Conservation (phyloP, 2,888 invertebrate genomes). For the Agrotis segetum region DNA sequence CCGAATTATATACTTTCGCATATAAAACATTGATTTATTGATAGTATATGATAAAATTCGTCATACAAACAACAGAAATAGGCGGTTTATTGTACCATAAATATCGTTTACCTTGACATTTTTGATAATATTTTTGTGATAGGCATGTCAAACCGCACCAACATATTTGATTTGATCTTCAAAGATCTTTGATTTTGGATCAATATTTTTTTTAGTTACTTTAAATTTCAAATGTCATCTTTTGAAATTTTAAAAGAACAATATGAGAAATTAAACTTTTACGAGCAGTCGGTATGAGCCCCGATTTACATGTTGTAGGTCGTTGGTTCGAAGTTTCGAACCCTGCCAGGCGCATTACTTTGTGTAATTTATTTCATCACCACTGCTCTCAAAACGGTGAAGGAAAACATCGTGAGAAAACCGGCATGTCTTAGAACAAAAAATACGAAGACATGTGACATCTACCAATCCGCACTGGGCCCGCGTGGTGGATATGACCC, state of each 20-base stretch:
- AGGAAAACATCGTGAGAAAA: too few relatives aligned
- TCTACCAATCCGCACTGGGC: too few relatives aligned
- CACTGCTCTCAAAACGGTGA: too few relatives aligned
- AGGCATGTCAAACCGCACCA: background rate
- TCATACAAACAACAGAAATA: background rate
- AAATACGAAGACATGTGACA: too few relatives aligned
- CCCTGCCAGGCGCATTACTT: too few relatives aligned
- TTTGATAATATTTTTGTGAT: constrained; percentile 9
- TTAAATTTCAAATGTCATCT: constrained; percentile 8
- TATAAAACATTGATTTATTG: constrained; percentile 1
- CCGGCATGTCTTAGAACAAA: too few relatives aligned
- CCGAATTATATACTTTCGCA: background rate
- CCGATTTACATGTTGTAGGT: too few relatives aligned
- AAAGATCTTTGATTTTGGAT: constrained; percentile 14
- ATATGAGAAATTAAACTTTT: too few relatives aligned
- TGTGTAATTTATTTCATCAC: too few relatives aligned
- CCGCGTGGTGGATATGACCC: too few relatives aligned
- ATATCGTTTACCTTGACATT: constrained; percentile 35
- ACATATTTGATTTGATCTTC: constrained; percentile 45
- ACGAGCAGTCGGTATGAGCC: too few relatives aligned
- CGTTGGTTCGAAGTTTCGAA: too few relatives aligned
- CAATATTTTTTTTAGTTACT: background rate
- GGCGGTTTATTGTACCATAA: constrained; percentile 20
- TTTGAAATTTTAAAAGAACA: background rate
- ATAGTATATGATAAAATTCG: constrained; percentile 3